Conservation (phyloP, 2,113 vertebrate genomes). For the Cryptomyrus ogoouensis region DNA sequence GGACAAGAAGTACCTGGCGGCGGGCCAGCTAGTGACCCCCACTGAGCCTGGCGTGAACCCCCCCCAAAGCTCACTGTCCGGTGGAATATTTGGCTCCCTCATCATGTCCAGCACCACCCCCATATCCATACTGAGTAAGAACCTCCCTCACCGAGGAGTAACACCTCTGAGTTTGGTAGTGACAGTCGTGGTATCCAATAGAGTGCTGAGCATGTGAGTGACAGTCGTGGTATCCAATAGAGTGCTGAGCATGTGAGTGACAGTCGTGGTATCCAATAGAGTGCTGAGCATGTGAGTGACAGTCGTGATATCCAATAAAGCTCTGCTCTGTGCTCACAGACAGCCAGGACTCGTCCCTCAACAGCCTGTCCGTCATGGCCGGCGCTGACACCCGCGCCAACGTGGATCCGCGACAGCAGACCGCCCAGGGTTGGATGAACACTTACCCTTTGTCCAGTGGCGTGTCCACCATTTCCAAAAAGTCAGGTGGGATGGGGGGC, state of each 20-base stretch:
- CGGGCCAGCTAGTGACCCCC: constrained; percentile 83
- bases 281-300: too few relatives aligned
- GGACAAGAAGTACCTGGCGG: constrained; percentile 92
- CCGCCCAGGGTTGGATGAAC: constrained; percentile 93
- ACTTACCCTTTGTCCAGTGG: constrained; percentile 92
- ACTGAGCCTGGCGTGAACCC: constrained; percentile 54
- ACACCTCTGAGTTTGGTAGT: not conserved
- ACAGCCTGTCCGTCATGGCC: constrained; percentile 63
- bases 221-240: not conserved
- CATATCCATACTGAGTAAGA: constrained; percentile 25
- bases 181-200: not conserved
- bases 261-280: too few relatives aligned
- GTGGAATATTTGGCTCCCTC: constrained; percentile 16
- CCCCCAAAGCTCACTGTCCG: not conserved
- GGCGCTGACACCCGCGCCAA: constrained; percentile 75
- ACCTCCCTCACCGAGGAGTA: not conserved
- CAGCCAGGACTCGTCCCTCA: constrained; percentile 79
- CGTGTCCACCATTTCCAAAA: constrained; percentile 96
- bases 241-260: too few relatives aligned
- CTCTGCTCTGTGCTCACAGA: constrained; percentile 54
- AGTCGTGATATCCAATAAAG: not conserved
- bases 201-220: not conserved
- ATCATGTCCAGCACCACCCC: constrained; percentile 20
- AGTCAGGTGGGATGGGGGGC: constrained; percentile 71
- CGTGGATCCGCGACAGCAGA: constrained; percentile 86